These are phyloP conservation scores for Homalodisca vitripennis DNA, from an alignment of 1,140 invertebrate species.

Conservation along the genomic window DNA sequence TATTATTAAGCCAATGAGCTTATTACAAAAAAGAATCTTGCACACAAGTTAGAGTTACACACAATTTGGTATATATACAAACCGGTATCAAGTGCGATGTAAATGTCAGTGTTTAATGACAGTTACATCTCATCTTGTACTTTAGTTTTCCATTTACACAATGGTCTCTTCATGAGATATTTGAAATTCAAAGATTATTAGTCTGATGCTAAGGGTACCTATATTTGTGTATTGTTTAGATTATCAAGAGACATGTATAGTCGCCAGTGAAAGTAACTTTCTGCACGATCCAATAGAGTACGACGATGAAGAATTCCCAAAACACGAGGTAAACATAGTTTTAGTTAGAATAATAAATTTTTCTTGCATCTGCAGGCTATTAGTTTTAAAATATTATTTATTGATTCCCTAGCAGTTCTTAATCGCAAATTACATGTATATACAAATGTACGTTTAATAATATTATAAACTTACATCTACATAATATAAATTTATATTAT, in stretches of 20 bases:
- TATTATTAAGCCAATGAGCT: too few species aligned
- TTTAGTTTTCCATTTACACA: too few species aligned
- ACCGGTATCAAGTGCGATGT: too few species aligned
- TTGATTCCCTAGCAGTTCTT: neutral
- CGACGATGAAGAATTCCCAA: constrained; percentile 13
- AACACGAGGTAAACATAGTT: constrained; percentile 12
- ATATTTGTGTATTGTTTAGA: too few species aligned
- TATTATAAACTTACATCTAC: neutral
- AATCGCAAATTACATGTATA: neutral
- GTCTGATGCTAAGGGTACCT: too few species aligned
- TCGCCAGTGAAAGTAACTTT: constrained; percentile 11
- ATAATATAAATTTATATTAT: neutral
- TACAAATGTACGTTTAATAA: neutral
- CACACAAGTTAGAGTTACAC: too few species aligned
- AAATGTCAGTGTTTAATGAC: too few species aligned
- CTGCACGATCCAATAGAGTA: constrained; percentile 15
- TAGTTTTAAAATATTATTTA: neutral
- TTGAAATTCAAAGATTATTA: too few species aligned
- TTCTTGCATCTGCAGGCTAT: neutral
- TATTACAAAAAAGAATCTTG: too few species aligned
- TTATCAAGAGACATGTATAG: constrained; percentile 19
- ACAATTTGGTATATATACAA: too few species aligned
- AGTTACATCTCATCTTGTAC: too few species aligned
- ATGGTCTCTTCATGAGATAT: too few species aligned
- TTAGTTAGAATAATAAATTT: neutral